Conservation (phyloP, 2,888 invertebrate species). For the Drosophila peninsularis region DNA sequence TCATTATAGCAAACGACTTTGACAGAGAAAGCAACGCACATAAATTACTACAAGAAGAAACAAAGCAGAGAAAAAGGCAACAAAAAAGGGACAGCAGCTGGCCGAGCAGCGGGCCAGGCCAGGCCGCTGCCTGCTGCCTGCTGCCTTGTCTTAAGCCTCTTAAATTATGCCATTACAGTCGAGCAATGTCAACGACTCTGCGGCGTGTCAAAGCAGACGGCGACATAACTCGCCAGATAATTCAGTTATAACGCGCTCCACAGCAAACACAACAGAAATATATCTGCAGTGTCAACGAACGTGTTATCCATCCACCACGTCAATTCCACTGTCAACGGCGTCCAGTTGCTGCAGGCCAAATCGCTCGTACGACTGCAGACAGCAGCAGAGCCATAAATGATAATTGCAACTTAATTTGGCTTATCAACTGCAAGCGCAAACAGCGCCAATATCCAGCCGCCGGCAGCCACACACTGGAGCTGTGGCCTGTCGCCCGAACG, state of each 20-base stretch:
- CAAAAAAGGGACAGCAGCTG: conserved; percentile 55
- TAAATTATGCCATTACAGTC: conserved; percentile 64
- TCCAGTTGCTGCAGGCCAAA: conserved; percentile 8
- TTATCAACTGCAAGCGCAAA: conserved; percentile 41
- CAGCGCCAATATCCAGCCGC: not conserved
- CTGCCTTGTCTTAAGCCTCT: conserved; percentile 63
- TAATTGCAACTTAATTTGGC: conserved; percentile 67
- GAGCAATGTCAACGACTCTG: conserved; percentile 64
- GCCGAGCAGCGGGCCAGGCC: conserved; percentile 13
- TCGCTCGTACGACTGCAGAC: not conserved
- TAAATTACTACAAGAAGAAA: conserved; percentile 38
- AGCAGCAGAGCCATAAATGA: conserved; percentile 40
- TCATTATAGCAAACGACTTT: conserved; percentile 70
- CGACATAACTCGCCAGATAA: conserved; percentile 68
- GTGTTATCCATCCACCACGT: conserved; percentile 27
- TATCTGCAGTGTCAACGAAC: conserved; percentile 50
- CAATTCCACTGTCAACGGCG: conserved; percentile 38
- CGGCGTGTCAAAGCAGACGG: conserved; percentile 37
- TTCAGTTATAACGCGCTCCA: conserved; percentile 64
- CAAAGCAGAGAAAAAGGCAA: conserved; percentile 4
- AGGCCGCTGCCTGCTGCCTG: too few species aligned
- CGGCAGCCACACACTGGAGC: not conserved
- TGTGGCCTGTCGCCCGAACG: not conserved
- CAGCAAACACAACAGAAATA: not conserved
- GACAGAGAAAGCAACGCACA: conserved; percentile 49